Evolutionary conservation across 2,113 vertebrate genomes (phyloP).

Genomic region (Peromyscus polionotus): DNA sequence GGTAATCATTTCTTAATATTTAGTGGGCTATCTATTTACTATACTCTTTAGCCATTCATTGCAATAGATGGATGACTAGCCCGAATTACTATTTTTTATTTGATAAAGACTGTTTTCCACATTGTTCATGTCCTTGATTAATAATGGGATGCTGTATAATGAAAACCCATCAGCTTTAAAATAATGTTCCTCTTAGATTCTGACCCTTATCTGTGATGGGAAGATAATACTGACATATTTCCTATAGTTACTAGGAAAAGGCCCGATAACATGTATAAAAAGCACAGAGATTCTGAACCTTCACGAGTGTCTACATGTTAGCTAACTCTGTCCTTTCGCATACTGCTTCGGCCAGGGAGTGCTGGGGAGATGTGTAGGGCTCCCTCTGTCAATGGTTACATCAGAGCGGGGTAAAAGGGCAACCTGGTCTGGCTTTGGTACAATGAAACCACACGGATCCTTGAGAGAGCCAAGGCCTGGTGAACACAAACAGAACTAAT

Average conservation of each 20-base stretch:
- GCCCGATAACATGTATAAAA: not conserved
- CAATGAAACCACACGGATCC: conserved; percentile 60
- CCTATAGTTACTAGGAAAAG: not conserved
- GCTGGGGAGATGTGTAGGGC: not conserved
- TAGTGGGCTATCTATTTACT: not conserved
- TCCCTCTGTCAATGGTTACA: conserved; percentile 44
- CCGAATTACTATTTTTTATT: not conserved
- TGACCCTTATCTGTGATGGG: not conserved
- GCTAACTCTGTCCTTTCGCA: not conserved
- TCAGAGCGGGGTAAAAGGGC: conserved; percentile 68
- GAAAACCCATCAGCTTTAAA: not conserved
- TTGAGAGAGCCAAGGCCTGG: conserved; percentile 34
- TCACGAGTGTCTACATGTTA: not conserved
- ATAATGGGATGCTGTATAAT: not conserved
- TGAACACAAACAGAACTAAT: conserved; percentile 67
- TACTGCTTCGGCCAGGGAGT: not conserved
- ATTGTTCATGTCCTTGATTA: not conserved
- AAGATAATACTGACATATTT: not conserved
- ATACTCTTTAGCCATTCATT: not conserved
- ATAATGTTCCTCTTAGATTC: not conserved
- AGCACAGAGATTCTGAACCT: not conserved
- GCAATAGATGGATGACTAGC: not conserved
- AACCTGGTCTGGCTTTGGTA: conserved; percentile 25
- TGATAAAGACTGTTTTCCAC: not conserved
- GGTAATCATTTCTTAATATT: not conserved